Percentiles rank a stretch among this genome's conserved stretches.
Conservation (phyloP, 2,113 vertebrate species). For the Chunga burmeisteri region DNA sequence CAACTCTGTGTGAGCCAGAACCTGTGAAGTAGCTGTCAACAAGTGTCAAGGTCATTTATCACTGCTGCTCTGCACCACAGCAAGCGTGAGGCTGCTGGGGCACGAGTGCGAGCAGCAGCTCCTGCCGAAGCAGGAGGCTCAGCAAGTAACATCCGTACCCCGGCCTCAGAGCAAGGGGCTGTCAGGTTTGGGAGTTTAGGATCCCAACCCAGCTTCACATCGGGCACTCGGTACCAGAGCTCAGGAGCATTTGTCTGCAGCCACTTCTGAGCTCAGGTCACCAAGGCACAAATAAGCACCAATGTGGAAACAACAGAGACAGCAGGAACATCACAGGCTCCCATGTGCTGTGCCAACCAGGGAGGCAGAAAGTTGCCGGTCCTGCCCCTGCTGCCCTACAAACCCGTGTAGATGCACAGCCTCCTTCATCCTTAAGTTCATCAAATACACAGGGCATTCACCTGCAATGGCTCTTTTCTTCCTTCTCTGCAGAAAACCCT, state of each 20-base stretch:
- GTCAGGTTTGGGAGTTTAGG: neutral
- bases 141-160: rapidly evolving
- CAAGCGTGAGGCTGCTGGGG: neutral
- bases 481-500: neutral
- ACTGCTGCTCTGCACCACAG: neutral
- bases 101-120: neutral
- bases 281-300: neutral
- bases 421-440: neutral
- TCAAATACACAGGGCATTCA: neutral
- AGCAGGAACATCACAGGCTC: neutral
- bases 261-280: neutral
- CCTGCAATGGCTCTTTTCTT: neutral
- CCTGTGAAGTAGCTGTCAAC: neutral
- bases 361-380: neutral
- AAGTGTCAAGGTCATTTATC: neutral
- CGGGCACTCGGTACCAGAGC: rapidly evolving
- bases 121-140: neutral
- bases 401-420: neutral
- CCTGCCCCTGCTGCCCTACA: neutral
- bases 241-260: neutral
- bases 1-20: neutral
- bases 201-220: neutral
- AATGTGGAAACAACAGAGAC: neutral
- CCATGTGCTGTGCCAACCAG: neutral
- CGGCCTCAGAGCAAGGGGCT: rapidly evolving